phyloP scores from a whole-genome alignment of 2,888 invertebrate species.

The Adelphocoris suturalis region DNA sequence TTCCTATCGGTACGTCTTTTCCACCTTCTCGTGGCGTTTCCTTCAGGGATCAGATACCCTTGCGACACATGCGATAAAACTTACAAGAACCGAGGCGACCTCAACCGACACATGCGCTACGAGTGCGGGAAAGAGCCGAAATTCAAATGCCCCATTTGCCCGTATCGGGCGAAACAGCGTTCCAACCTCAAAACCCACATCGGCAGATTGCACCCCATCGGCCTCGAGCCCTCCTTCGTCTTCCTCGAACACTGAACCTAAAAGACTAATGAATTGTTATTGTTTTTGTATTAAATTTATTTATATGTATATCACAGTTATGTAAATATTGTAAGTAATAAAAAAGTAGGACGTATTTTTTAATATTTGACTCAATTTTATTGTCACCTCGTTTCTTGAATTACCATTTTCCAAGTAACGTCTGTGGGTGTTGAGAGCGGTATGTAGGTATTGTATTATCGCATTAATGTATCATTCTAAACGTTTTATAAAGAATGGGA shows the following conservation, averaged over 20 bases:
- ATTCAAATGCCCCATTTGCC: constrained; percentile 47
- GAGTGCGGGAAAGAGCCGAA: constrained; percentile 59
- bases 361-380: neutral
- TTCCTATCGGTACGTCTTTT: too few species aligned
- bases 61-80: constrained; percentile 47
- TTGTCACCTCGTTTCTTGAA: neutral
- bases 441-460: too few species aligned
- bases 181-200: constrained; percentile 62
- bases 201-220: neutral
- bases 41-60: constrained; percentile 26
- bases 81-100: constrained; percentile 55
- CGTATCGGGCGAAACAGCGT: constrained; percentile 54
- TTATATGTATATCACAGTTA: neutral
- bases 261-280: constrained; percentile 34
- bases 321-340: constrained; percentile 21
- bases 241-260: constrained; percentile 42
- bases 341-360: neutral
- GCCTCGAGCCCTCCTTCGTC: neutral
- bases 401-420: too few species aligned
- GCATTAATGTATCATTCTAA: too few species aligned
- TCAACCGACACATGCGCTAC: constrained; percentile 59
- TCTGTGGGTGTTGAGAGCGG: too few species aligned
- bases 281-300: constrained; percentile 20
- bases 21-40: neutral
- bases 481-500: too few species aligned